Evolutionary conservation across 2,888 invertebrate species (phyloP), one percentile per base, ranked within the genome.

Genomic region (Nematopogon swammerdamellus): DNA sequence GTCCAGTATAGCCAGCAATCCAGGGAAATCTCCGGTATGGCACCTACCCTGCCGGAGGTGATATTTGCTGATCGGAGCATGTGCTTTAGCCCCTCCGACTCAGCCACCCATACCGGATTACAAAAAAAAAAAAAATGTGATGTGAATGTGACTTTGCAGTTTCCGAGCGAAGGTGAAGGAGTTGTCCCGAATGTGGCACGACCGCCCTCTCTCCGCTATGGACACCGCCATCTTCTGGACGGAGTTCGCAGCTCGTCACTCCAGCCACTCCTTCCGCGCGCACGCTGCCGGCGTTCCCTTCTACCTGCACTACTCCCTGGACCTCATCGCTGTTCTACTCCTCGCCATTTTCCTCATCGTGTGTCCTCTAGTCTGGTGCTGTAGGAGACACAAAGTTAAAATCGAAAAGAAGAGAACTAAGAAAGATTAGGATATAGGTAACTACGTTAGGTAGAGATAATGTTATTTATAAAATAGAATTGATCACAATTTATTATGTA

Each of bases 221-320:
- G 82, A 86, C 46, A 81, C 83, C 0, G 85, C 86, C 2, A 63
- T 84, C 11, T 86, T 77, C 61, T 87, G 86, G 86, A 81, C 84
- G 1, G 86, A 87, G 60, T 85, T 81, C 58, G 82, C 82, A 1
- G 83, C 83, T 6, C 70, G 75, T 50, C 72, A 84, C 56, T 63
- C 75, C 8, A 81, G 83, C 52, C 62, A 68, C 25, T 68, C 64
- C 1, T 71, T 80, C 59, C 70, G 77, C 48, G 71, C 80, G 1
- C 70, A 81, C 1, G 82, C 83, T 2, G 82, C 82, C 0, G 80
- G 80, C 51, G 76, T 81, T 56, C 82, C 83, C 0, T 60, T 70
- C 18, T 83, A 83, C 57, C 79, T 84, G 55, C 79, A 81, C 56
- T 59, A 71, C 11, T 67, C 79, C 45, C 58, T 84, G 11, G 77